phyloP scores from a whole-genome alignment of 2,797 vertebrate species.

The Cossypha dichroa region DNA sequence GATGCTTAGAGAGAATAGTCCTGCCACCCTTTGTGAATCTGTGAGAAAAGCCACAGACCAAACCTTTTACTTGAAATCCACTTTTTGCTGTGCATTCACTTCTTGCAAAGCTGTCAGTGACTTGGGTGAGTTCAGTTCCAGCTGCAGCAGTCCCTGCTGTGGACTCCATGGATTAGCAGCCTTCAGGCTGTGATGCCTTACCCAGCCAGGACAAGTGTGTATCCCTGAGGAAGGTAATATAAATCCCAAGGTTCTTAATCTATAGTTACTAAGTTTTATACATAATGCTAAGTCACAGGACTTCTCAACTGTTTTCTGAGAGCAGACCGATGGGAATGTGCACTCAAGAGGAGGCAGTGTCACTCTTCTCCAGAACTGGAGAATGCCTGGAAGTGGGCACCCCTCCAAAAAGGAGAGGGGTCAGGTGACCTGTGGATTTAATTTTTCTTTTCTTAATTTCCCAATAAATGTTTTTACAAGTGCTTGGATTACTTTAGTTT shows the following conservation, averaged over 20 bases:
- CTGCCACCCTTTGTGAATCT: not conserved
- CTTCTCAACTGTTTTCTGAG: not conserved
- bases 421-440: not conserved
- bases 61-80: not conserved
- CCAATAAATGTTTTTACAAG: not conserved
- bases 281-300: rapidly evolving
- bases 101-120: not conserved
- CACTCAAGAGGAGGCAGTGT: not conserved
- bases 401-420: not conserved
- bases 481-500: not conserved
- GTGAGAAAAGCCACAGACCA: not conserved
- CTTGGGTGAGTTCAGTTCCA: not conserved
- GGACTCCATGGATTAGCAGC: not conserved
- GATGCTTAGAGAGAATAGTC: not conserved
- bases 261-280: not conserved
- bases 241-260: not conserved
- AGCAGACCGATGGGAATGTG: rapidly evolving
- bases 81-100: not conserved
- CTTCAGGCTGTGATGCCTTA: not conserved
- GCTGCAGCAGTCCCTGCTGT: not conserved
- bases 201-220: not conserved
- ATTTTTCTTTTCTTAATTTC: not conserved
- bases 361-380: not conserved
- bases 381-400: not conserved
- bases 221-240: not conserved